Base-by-base conservation (phyloP, 2,113 vertebrate species). In the Lampris megalopsis region DNA sequence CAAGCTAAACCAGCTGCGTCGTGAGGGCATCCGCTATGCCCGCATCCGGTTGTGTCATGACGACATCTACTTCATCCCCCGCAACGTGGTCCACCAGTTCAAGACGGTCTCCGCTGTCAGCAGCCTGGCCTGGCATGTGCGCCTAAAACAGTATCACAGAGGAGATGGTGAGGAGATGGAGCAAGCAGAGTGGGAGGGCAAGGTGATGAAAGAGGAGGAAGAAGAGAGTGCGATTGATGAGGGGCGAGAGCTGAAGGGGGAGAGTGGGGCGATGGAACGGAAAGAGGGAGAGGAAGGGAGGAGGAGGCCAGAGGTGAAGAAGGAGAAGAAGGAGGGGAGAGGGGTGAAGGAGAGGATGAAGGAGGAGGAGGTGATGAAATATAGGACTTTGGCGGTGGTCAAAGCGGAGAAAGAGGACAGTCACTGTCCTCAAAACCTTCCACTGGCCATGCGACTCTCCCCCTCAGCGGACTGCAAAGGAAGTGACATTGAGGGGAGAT, bases 1-100 rank as follows among this genome's bases (percentile, higher is more conserved):
- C 88, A 99, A 99, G 88, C 97, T 99, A n/a, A 99, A 99, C 92
- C 98, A 98, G 73, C 93, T 99, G 86, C 94, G 98, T 75, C 96
- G 98, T 52, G 98, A 99, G 94, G 98, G 97, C 69, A 96, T 99
- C 86, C 96, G 97, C 48, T 99, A 99, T 65, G 97, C 98, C 68
- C 96, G 97, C 71, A 97, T 99, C 86, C 97, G 97, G 89, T 93
- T 99, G 10, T 97, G 96, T 0, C 97, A 99, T 89, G 95, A 99
- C 64, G 98, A 99, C 93, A 94, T 99, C 92, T 99, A 99, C 86
- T 99, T 98, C 91, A 99, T 99, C 89, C 98, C 98, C 1, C 95
- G 97, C 90, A 97, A 97, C 73, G 97, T 99, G 78, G 97, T 99
- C 82, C 98, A 99, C 92, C 98, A 99, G 92, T 99, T 99, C 92